Evolutionary conservation across 1,140 invertebrate species (phyloP), one percentile per base, ranked within the genome.

Genomic region (Diorhabda sublineata): DNA sequence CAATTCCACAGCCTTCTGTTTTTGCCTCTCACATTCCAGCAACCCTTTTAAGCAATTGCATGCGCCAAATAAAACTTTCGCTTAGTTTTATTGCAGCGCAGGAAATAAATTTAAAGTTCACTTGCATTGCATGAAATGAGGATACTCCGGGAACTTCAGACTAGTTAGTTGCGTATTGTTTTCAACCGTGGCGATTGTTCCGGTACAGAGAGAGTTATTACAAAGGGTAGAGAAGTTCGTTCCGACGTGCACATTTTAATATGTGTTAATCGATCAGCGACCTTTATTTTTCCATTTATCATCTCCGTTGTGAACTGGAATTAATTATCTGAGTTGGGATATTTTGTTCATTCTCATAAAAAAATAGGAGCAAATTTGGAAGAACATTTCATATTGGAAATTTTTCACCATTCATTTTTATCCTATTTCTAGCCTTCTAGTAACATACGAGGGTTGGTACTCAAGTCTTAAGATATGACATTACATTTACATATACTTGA

Each of bases 61-160:
- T 4, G 47, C 47, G 47, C 47, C 47, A 52, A 52, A 52, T 52
- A 52, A 52, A 52, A 52, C 47, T 52, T 52, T 52, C 47, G n/a
- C n/a, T 52, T 6, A n/a, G 47, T 52, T 52, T 52, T 52, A 52
- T 52, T 52, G 47, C 47, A 52, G 47, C 47, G 47, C 47, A 52
- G 47, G 47, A 52, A 52, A 52, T 52, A 52, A 52, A 52, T 52
- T 52, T 52, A 52, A 52, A 52, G 47, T 52, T 52, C 47, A 52
- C 47, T 52, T 52, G 47, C 47, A 52, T 52, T 4, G 47, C 47
- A 52, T 52, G 47, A 52, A 52, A 52, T n/a, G 2, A 4, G 47
- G 47, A 3, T 52, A 52, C 47, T 52, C 26, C 6, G 47, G n/a
- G n/a, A 52, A 52, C 47, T 52, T 52, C 6, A 52, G 47, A 52